phyloP scores from a whole-genome alignment of 2,113 vertebrate species.

The Hymenochirus boettgeri region DNA sequence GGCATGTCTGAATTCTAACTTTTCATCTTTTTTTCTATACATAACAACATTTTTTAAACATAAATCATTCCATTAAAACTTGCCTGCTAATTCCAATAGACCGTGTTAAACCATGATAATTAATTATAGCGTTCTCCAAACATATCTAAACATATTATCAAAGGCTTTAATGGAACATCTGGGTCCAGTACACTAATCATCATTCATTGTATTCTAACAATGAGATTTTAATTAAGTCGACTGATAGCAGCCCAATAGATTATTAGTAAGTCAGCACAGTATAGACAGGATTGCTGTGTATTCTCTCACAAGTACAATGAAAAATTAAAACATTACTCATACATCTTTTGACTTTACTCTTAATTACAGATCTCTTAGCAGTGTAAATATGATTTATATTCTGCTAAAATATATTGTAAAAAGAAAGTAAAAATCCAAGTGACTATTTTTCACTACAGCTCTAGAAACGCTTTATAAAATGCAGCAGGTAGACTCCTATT shows the following conservation, averaged over 20 bases:
- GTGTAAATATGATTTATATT: too few relatives aligned
- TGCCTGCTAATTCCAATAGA: neutral
- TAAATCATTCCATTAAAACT: neutral
- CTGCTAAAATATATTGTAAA: too few relatives aligned
- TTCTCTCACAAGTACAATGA: constrained; percentile 3
- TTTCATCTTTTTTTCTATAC: too few relatives aligned
- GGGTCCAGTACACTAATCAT: neutral
- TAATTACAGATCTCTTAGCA: constrained; percentile 34
- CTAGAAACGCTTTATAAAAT: too few relatives aligned
- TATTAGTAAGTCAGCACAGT: constrained; percentile 1
- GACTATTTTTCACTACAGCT: too few relatives aligned
- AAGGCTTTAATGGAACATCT: neutral
- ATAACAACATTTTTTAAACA: too few relatives aligned
- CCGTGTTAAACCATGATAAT: neutral
- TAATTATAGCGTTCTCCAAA: neutral
- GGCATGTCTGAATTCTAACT: too few relatives aligned
- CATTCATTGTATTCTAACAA: neutral
- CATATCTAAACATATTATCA: constrained; percentile 2
- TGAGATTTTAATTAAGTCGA: constrained; percentile 1
- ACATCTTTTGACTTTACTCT: constrained; percentile 16
- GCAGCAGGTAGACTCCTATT: too few relatives aligned
- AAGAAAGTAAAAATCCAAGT: too few relatives aligned
- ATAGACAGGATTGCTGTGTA: neutral
- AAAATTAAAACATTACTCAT: constrained; percentile 8
- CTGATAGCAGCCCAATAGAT: neutral